Conservation (phyloP, 30 jellyfish, hydroid and myxozoan species). For the Aurelia coerulea region DNA sequence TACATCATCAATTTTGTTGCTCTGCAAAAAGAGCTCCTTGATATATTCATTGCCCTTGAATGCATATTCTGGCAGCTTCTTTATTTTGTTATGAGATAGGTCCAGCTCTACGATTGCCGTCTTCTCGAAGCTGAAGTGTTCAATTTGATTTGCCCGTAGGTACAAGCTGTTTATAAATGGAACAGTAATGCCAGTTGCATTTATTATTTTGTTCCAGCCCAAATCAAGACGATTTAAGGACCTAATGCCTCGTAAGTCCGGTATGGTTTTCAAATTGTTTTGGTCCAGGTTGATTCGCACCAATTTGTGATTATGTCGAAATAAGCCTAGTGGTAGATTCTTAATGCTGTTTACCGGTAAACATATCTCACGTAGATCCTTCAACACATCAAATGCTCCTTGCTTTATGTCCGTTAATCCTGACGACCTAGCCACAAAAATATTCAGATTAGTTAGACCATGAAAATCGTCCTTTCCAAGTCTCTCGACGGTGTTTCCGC, state of each 20-base stretch:
- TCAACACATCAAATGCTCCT: conserved; percentile 1
- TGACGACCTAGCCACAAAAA: background rate
- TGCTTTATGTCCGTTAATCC: background rate
- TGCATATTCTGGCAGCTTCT: conserved; percentile 5
- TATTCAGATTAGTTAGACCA: background rate
- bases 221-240: background rate
- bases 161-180: too few relatives aligned
- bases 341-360: background rate
- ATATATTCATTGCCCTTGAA: background rate
- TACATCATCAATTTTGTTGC: conserved; percentile 5
- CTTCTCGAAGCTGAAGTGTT: background rate
- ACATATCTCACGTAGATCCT: background rate
- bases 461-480: conserved; percentile 6
- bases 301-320: background rate
- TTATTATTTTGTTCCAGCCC: background rate
- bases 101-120: background rate
- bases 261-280: background rate
- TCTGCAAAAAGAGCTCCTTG: background rate
- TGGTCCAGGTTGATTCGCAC: background rate
- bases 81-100: conserved; percentile 11
- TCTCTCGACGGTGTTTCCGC: conserved; percentile 4
- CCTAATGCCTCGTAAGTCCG: conserved; percentile 6
- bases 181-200: too few relatives aligned
- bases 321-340: background rate
- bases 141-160: too few relatives aligned